Percentiles rank a stretch among this genome's conserved stretches.
These are phyloP conservation scores for Holacanthella duospinosa DNA, from an alignment of 2,888 invertebrate species.

Conservation along the genomic window DNA sequence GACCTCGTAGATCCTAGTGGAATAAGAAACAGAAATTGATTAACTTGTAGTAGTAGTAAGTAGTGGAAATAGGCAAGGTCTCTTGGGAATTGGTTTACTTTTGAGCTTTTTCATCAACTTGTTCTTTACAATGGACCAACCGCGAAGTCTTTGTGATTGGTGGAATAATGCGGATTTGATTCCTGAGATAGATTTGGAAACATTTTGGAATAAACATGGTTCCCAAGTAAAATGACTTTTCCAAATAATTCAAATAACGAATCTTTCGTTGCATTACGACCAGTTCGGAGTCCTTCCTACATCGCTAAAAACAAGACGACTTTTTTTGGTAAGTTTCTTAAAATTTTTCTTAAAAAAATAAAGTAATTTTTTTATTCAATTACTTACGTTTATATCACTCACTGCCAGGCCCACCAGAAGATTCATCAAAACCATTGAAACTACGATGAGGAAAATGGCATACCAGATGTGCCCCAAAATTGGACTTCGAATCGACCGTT, in stretches of 20 bases:
- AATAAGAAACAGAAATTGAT: not conserved
- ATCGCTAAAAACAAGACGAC: conserved; percentile 12
- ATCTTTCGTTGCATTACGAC: conserved; percentile 27
- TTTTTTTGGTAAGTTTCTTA: not conserved
- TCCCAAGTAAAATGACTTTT: conserved; percentile 18
- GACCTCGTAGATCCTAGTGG: not conserved
- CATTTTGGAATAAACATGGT: conserved; percentile 17
- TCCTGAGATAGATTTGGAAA: conserved; percentile 14
- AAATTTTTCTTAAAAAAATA: not conserved
- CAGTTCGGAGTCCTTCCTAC: conserved; percentile 25
- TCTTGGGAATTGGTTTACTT: no score
- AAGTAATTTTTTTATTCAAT: not conserved
- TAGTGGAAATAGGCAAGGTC: no score
- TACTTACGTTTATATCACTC: conserved; percentile 26
- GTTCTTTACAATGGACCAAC: not conserved
- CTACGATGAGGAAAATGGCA: conserved; percentile 18
- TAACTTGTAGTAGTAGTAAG: no score
- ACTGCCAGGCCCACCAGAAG: conserved; percentile 27
- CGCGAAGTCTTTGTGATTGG: not conserved
- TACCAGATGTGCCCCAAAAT: conserved; percentile 26
- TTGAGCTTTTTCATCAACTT: not conserved
- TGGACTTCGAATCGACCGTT: conserved; percentile 2
- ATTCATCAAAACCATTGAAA: conserved; percentile 28
- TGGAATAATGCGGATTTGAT: conserved; percentile 15
- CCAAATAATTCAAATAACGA: conserved; percentile 25